Conservation (phyloP, 2,888 invertebrate genomes). For the Phania funesta region DNA sequence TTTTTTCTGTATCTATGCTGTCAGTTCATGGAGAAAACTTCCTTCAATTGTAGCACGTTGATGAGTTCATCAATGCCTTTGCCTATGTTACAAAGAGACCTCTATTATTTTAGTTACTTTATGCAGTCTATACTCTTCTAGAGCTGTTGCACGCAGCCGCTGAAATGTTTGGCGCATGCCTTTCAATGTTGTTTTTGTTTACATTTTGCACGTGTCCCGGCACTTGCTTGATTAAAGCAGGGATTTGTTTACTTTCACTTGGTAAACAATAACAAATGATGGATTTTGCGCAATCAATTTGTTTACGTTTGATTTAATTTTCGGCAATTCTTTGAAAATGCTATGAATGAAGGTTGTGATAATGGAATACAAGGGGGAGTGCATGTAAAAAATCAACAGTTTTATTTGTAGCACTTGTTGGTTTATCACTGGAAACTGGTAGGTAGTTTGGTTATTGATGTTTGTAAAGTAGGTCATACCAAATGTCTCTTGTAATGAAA, state of each 20-base stretch:
- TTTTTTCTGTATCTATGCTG: slow-evolving; percentile 70
- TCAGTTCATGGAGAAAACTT: slow-evolving; percentile 68
- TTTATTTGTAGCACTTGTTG: background rate
- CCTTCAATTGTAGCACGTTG: slow-evolving; percentile 48
- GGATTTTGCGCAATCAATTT: slow-evolving; percentile 71
- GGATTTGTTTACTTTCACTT: slow-evolving; percentile 53
- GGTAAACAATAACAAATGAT: slow-evolving; percentile 68
- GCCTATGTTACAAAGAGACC: slow-evolving; percentile 69
- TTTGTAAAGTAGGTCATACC: background rate
- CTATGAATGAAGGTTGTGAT: slow-evolving; percentile 36
- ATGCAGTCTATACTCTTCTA: slow-evolving; percentile 51
- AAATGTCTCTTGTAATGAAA: background rate
- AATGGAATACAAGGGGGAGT: background rate
- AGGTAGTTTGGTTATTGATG: background rate
- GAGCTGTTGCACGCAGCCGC: slow-evolving; percentile 35
- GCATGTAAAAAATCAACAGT: background rate
- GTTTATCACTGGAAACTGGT: background rate
- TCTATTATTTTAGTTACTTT: slow-evolving; percentile 12
- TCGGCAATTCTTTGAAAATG: slow-evolving; percentile 52
- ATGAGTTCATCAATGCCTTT: slow-evolving; percentile 65
- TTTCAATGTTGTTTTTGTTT: slow-evolving; percentile 64
- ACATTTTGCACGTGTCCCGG: slow-evolving; percentile 66
- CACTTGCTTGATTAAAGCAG: slow-evolving; percentile 39
- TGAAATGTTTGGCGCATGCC: slow-evolving; percentile 53
- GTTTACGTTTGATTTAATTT: slow-evolving; percentile 72